Evolutionary conservation across 2,113 vertebrate genomes (phyloP).

Genomic region (Gavialis gangeticus): DNA sequence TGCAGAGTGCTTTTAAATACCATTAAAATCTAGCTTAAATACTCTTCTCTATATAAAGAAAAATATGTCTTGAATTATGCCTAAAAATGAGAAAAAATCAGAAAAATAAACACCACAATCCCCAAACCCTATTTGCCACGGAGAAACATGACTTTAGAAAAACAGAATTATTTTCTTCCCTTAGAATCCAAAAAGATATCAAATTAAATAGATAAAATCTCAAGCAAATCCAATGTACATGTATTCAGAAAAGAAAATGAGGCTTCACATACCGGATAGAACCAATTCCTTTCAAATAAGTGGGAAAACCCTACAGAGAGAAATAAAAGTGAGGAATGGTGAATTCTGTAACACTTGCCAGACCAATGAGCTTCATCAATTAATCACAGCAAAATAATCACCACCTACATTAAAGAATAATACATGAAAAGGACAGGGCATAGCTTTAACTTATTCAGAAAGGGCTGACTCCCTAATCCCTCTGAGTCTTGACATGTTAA

Average conservation of each 20-base stretch:
- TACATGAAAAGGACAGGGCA: conserved; percentile 92
- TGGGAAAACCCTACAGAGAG: conserved; percentile 71
- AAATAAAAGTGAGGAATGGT: conserved; percentile 79
- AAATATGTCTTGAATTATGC: neutral
- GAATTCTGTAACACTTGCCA: conserved; percentile 84
- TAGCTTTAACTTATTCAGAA: conserved; percentile 93
- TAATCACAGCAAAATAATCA: conserved; percentile 98
- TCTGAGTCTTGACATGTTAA: conserved; percentile 96
- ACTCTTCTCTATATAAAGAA: neutral
- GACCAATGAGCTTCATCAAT: conserved; percentile 93
- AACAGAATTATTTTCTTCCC: conserved; percentile 30
- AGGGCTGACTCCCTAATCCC: conserved; percentile 91
- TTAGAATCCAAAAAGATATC: neutral
- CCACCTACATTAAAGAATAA: conserved; percentile 96
- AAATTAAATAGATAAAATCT: conserved; percentile 45
- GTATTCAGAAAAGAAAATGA: conserved; percentile 34
- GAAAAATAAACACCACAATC: conserved; percentile 6
- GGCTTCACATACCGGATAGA: conserved; percentile 42
- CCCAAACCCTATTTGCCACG: neutral
- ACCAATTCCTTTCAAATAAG: conserved; percentile 61
- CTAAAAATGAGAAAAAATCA: neutral
- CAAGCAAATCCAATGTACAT: conserved; percentile 18
- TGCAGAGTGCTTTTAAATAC: neutral
- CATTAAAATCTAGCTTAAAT: conserved; percentile 27
- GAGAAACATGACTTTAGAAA: neutral